Percentiles rank a stretch among this genome's conserved stretches.
These are phyloP conservation scores for Manduca sexta DNA, from an alignment of 1,140 invertebrate species.

Conservation along the genomic window DNA sequence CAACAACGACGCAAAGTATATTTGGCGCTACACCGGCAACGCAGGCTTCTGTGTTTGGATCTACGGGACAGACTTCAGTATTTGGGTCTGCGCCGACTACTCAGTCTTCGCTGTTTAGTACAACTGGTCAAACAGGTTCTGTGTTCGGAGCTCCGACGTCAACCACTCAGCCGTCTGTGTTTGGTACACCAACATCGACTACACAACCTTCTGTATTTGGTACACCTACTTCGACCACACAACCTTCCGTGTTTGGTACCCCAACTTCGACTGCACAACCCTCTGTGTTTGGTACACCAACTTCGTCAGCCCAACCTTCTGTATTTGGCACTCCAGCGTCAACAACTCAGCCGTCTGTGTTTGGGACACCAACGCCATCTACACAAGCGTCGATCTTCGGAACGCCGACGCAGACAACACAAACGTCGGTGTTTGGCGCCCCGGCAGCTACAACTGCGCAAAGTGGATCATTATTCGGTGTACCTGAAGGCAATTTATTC, in stretches of 20 bases:
- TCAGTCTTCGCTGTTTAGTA: constrained; percentile 30
- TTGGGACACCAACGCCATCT: constrained; percentile 17
- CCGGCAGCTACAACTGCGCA: constrained; percentile 26
- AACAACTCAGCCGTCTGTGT: constrained; percentile 22
- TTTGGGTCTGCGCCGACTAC: constrained; percentile 10
- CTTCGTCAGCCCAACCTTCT: constrained; percentile 19
- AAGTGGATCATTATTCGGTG: constrained; percentile 43
- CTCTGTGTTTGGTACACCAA: constrained; percentile 28
- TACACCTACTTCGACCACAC: background rate
- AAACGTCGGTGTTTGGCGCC: constrained; percentile 28
- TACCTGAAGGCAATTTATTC: constrained; percentile 41
- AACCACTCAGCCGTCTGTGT: constrained; percentile 28
- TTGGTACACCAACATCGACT: constrained; percentile 15
- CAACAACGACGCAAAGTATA: constrained; percentile 7
- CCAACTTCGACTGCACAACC: constrained; percentile 15
- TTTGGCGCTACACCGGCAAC: constrained; percentile 15
- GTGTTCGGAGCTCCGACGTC: constrained; percentile 29
- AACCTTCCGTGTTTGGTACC: background rate
- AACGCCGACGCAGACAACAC: constrained; percentile 18
- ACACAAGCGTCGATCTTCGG: constrained; percentile 35
- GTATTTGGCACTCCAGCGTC: constrained; percentile 20
- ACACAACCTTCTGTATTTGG: constrained; percentile 25
- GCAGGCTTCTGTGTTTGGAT: constrained; percentile 21
- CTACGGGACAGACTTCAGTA: background rate
- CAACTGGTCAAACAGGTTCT: constrained; percentile 22